A percentile compares a stretch with the other conserved stretches of the same genome.
These are phyloP conservation scores for Stenotaenia linearis DNA, from an alignment of 2,888 invertebrate genomes.

Conservation along the genomic window DNA sequence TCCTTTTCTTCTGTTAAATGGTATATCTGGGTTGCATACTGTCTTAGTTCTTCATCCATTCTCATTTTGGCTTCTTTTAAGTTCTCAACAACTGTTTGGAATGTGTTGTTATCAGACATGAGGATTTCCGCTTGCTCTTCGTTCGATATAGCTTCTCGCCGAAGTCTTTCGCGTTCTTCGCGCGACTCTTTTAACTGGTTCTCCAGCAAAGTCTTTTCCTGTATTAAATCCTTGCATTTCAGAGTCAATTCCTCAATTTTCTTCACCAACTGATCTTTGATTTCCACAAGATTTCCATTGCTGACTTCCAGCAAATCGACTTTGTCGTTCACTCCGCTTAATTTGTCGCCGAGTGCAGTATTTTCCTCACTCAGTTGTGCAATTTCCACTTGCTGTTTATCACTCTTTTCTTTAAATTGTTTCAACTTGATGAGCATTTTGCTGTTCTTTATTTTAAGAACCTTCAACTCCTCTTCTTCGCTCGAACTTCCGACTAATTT, in stretches of 20 bases:
- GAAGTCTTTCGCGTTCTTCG: neutral
- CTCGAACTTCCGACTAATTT: neutral
- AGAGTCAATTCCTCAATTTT: neutral
- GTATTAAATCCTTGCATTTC: neutral
- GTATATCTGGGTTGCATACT: neutral
- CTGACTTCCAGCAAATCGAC: constrained; percentile 67
- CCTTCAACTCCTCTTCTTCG: constrained; percentile 58
- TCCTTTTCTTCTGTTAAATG: constrained; percentile 50
- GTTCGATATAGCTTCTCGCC: neutral
- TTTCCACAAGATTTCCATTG: constrained; percentile 69
- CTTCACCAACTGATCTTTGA: constrained; percentile 71
- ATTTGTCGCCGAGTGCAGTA: constrained; percentile 61
- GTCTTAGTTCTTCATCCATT: constrained; percentile 35
- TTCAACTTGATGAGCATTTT: constrained; percentile 79
- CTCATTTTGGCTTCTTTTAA: constrained; percentile 32
- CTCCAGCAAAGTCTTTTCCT: neutral
- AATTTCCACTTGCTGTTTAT: constrained; percentile 42
- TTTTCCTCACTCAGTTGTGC: constrained; percentile 53
- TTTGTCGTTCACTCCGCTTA: constrained; percentile 61
- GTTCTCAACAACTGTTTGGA: constrained; percentile 37
- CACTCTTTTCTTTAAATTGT: constrained; percentile 61
- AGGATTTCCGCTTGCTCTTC: constrained; percentile 37
- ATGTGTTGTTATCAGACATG: constrained; percentile 38
- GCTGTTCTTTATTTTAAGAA: constrained; percentile 63
- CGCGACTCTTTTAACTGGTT: neutral